These are phyloP conservation scores for Gortyna flavago DNA, from an alignment of 2,888 invertebrate species.

Conservation along the genomic window DNA sequence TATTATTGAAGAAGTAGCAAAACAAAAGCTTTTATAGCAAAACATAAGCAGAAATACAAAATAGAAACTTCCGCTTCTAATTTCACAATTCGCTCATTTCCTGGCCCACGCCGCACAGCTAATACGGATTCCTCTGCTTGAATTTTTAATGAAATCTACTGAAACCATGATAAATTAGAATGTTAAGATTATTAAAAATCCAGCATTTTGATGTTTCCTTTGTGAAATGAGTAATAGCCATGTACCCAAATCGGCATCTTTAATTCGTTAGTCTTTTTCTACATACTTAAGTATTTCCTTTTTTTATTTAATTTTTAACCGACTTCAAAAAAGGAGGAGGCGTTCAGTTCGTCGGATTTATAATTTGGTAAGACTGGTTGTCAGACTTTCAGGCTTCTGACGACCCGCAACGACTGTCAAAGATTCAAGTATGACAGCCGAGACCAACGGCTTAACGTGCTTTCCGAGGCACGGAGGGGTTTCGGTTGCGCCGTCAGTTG, in stretches of 20 bases:
- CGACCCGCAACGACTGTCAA: neutral
- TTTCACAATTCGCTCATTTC: constrained; percentile 6
- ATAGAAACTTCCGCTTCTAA: neutral
- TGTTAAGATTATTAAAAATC: constrained; percentile 43
- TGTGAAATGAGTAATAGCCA: constrained; percentile 1
- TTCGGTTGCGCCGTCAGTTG: too few species aligned
- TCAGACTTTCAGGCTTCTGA: neutral
- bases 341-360: too few species aligned
- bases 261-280: neutral
- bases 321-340: too few species aligned
- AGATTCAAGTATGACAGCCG: too few species aligned
- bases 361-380: neutral
- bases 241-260: neutral
- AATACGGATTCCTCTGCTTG: constrained; percentile 33
- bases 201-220: constrained; percentile 22
- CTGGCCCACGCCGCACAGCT: constrained; percentile 12
- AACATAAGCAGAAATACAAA: neutral
- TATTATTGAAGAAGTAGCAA: too few species aligned
- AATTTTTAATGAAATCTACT: constrained; percentile 58
- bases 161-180: constrained; percentile 56
- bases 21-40: neutral
- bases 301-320: neutral
- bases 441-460: too few species aligned
- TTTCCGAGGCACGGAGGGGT: too few species aligned
- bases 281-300: neutral